These are phyloP conservation scores for Camelus bactrianus DNA, from an alignment of 2,113 vertebrate species.

Conservation along the genomic window DNA sequence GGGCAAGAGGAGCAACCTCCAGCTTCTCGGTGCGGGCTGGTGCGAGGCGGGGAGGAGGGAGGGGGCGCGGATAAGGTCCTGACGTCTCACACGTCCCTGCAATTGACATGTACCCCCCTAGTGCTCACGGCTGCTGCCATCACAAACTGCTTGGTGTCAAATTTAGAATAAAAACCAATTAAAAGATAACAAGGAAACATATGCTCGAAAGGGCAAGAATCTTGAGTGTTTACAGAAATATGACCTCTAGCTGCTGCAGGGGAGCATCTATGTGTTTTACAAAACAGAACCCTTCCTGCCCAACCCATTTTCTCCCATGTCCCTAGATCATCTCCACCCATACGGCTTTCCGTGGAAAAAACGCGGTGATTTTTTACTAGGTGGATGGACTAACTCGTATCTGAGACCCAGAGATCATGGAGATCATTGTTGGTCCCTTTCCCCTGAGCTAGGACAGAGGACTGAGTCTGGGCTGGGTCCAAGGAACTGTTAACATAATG, in stretches of 20 bases:
- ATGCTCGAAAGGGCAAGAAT: conserved; percentile 75
- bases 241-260: conserved; percentile 56
- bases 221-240: conserved; percentile 65
- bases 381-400: background rate
- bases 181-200: conserved; percentile 84
- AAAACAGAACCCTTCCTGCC: background rate
- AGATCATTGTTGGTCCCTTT: background rate
- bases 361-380: background rate
- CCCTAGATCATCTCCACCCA: background rate
- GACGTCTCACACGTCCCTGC: background rate
- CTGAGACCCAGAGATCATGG: background rate
- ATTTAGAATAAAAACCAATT: conserved; percentile 85
- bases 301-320: background rate
- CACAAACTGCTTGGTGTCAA: conserved; percentile 74
- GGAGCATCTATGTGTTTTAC: background rate
- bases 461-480: background rate
- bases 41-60: background rate
- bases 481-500: background rate
- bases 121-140: conserved; percentile 33
- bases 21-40: background rate
- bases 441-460: background rate
- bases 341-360: background rate
- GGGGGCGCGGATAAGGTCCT: background rate
- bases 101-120: conserved; percentile 60
- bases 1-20: background rate